Evolutionary conservation across 1,140 invertebrate genomes (phyloP).

Genomic region (Oncopeltus fasciatus): DNA sequence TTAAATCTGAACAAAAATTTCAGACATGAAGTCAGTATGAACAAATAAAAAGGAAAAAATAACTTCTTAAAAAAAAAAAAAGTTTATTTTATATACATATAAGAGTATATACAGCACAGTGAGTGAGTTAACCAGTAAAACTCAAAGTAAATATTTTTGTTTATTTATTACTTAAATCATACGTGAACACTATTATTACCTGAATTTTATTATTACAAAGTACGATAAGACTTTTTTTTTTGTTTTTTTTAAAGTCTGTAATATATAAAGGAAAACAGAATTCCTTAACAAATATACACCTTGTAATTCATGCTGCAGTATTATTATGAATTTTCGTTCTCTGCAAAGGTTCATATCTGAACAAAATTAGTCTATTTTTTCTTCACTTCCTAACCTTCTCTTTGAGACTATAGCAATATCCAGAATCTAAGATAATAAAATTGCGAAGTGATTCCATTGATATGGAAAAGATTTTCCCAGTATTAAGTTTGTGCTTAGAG

Average conservation of each 20-base stretch:
- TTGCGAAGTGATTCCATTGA: neutral
- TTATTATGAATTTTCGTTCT: too few species aligned
- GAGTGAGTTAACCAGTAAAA: neutral
- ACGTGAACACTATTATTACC: neutral
- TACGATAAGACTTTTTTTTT: neutral
- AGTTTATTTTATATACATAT: neutral
- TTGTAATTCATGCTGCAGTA: too few species aligned
- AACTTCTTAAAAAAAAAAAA: constrained; percentile 1
- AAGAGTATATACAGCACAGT: neutral
- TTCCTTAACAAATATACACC: neutral
- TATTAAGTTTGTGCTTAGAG: neutral
- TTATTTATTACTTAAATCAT: neutral
- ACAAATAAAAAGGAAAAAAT: too few species aligned
- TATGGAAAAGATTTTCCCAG: neutral
- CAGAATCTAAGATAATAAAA: neutral
- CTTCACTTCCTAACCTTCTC: neutral
- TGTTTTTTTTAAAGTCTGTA: neutral
- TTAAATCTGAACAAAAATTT: too few species aligned
- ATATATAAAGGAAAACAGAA: neutral
- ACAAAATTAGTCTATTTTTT: neutral
- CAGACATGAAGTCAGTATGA: too few species aligned
- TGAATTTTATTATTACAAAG: neutral
- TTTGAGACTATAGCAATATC: neutral
- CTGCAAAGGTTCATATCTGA: constrained; percentile 7
- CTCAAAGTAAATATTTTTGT: neutral